Evolutionary conservation across 2,888 invertebrate species (phyloP).

Genomic region (Oithona nana): DNA sequence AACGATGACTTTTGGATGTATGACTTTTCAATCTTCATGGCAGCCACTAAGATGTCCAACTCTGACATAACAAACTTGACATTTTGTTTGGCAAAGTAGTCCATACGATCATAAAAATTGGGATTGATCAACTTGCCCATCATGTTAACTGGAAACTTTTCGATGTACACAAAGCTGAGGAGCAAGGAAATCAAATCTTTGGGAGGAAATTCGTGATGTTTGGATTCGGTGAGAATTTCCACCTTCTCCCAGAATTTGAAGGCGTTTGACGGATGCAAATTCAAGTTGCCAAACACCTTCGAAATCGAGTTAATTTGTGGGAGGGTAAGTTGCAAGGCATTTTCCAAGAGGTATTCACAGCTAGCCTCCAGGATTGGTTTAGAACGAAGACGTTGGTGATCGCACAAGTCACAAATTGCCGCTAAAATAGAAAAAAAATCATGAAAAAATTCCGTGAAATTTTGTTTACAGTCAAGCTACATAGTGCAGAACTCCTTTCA

Average conservation of each 20-base stretch:
- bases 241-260: conserved; percentile 37
- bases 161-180: conserved; percentile 41
- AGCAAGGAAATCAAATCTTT: conserved; percentile 40
- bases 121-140: conserved; percentile 39
- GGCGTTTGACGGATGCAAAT: conserved; percentile 35
- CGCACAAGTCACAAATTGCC: conserved; percentile 40
- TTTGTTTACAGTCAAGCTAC: too few species aligned
- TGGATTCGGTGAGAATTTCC: conserved; percentile 35
- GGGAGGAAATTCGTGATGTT: conserved; percentile 36
- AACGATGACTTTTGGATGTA: background rate
- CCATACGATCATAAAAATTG: conserved; percentile 38
- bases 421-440: too few species aligned
- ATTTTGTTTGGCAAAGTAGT: conserved; percentile 21
- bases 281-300: conserved; percentile 40
- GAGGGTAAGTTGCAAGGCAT: conserved; percentile 33
- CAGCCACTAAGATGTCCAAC: conserved; percentile 34
- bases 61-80: conserved; percentile 24
- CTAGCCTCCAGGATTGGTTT: conserved; percentile 37
- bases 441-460: too few species aligned
- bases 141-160: conserved; percentile 40
- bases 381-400: conserved; percentile 39
- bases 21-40: background rate
- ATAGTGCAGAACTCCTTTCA: too few species aligned
- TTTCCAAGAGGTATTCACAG: conserved; percentile 36
- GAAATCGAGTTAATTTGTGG: conserved; percentile 38